Conservation (phyloP, 2,113 vertebrate species). For the Heterocephalus glaber region DNA sequence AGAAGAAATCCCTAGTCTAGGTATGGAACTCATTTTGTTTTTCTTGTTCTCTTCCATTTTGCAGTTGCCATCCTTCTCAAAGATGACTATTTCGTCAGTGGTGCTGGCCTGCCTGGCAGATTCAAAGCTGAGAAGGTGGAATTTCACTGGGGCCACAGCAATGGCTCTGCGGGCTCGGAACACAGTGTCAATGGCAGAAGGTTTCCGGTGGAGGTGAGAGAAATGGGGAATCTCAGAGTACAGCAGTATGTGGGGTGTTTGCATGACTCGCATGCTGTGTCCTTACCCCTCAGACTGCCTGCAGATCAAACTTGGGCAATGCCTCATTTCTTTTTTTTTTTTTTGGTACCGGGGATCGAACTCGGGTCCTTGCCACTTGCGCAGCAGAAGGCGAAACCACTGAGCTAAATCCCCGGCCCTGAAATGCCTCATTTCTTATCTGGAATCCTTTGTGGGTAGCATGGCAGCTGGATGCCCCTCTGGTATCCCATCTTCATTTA, state of each 20-base stretch:
- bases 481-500: background rate
- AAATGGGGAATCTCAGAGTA: background rate
- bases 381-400: too few species aligned
- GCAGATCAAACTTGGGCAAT: background rate
- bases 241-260: background rate
- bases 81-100: conserved; percentile 96
- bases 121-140: conserved; percentile 98
- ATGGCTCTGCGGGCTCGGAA: conserved; percentile 94
- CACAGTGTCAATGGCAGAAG: conserved; percentile 94
- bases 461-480: background rate
- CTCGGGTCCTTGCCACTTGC: too few species aligned
- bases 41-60: conserved; percentile 43
- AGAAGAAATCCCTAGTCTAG: background rate
- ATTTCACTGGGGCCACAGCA: conserved; percentile 98
- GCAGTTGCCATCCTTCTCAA: conserved; percentile 96
- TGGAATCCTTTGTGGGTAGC: background rate
- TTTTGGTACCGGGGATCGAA: too few species aligned
- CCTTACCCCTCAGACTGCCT: background rate
- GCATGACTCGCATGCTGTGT: background rate
- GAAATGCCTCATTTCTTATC: background rate
- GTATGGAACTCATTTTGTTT: conserved; percentile 60
- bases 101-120: conserved; percentile 93
- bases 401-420: too few species aligned
- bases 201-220: conserved; percentile 96
- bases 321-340: background rate